Evolutionary conservation across 2,888 invertebrate genomes (phyloP).

Genomic region (Rhingia campestris): DNA sequence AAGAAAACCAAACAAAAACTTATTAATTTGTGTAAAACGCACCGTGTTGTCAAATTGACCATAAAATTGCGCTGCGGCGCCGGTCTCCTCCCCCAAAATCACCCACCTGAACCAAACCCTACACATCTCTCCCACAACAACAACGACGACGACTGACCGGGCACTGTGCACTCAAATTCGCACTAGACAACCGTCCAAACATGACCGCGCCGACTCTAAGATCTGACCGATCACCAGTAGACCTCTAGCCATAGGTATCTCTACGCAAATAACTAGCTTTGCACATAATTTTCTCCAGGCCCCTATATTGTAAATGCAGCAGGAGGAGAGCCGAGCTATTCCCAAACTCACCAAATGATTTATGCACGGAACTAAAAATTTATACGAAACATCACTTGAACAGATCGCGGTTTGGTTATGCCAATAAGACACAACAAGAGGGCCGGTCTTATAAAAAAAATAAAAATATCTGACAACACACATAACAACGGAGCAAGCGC

Average conservation of each 20-base stretch:
- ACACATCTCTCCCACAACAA: constrained; percentile 7
- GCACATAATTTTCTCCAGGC: constrained; percentile 44
- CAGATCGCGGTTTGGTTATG: constrained; percentile 42
- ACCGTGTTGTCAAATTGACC: constrained; percentile 61
- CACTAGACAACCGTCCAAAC: constrained; percentile 38
- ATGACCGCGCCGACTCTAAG: constrained; percentile 18
- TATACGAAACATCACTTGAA: constrained; percentile 59
- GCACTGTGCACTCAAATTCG: constrained; percentile 3
- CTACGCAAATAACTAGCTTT: constrained; percentile 50
- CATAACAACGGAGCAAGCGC: constrained; percentile 23
- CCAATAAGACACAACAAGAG: constrained; percentile 49
- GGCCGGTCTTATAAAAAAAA: not conserved
- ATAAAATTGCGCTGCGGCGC: constrained; percentile 31
- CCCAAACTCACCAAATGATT: constrained; percentile 58
- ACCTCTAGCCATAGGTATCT: constrained; percentile 30
- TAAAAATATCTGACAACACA: constrained; percentile 15
- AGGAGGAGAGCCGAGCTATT: constrained; percentile 22
- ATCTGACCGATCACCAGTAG: constrained; percentile 25
- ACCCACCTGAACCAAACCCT: not conserved
- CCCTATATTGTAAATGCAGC: not conserved
- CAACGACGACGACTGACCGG: not conserved
- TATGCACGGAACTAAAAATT: constrained; percentile 69
- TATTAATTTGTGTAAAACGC: constrained; percentile 62
- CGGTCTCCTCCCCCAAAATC: constrained; percentile 8
- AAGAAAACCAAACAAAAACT: constrained; percentile 19